Evolutionary conservation across 1,140 invertebrate genomes (phyloP).

Genomic region (Berghia stephanieae): DNA sequence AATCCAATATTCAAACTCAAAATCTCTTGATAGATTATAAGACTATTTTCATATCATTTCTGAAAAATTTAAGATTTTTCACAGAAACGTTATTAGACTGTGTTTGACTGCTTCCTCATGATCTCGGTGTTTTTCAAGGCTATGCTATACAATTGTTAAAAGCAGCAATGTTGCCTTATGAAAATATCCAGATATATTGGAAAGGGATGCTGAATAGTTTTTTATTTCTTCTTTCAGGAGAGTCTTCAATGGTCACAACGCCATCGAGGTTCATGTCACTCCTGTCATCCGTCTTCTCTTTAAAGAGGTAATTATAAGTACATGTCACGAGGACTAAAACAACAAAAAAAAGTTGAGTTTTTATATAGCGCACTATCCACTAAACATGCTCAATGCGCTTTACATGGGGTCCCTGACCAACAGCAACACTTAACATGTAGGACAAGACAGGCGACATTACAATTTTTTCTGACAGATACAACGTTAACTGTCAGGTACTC

Average conservation of each 20-base stretch:
- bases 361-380: no score
- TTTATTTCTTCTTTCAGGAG: conserved; percentile 59
- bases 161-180: background rate
- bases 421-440: no score
- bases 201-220: background rate
- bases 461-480: no score
- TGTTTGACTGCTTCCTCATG: background rate
- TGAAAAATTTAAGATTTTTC: no score
- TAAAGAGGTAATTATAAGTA: conserved; percentile 53
- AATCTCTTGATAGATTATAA: background rate
- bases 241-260: conserved; percentile 69
- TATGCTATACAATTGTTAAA: no score
- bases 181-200: background rate
- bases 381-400: no score
- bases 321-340: background rate
- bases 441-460: no score
- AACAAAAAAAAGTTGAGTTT: no score
- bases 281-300: conserved; percentile 66
- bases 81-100: no score
- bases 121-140: background rate
- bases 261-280: conserved; percentile 71
- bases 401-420: no score
- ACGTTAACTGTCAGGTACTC: no score
- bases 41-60: no score
- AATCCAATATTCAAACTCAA: background rate